Evolutionary conservation across 2,888 invertebrate species (phyloP), one percentile per base, ranked within the genome.

Genomic region (Drosophila engyochracea): DNA sequence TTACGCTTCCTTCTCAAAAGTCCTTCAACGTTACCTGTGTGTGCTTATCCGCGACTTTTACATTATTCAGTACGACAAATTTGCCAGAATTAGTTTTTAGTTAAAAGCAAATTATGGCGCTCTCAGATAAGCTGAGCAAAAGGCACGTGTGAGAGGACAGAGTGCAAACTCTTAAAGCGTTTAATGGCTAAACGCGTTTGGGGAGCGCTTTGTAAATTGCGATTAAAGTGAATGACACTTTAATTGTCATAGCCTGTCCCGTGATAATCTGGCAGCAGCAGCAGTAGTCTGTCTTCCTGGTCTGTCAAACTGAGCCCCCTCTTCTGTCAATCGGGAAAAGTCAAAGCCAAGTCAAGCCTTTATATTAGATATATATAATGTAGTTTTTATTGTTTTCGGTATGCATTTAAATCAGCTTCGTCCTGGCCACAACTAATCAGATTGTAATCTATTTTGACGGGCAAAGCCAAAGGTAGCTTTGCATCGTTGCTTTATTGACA

Each of bases 51-150:
- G 33, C 57, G 44, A 35, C 53, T 59, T 51, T 53, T 85, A 70
- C 90, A 89, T 86, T 83, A 90, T 90, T 89, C 76, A 84, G 60
- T 53, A 74, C 73, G 84, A 86, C 86, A 90, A 87, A 87, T 87
- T 87, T 80, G 84, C 69, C 76, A 70, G 74, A 86, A 89, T 90
- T 86, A 87, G 87, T 87, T 87, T 90, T 89, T 83, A 85, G 89
- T 88, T 88, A 76, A 90, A 88, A 83, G 89, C 90, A 87, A 89
- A 85, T 85, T 89, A 89, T 87, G 90, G 64, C 83, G 77, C 80
- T 59, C 61, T 41, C 76, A 82, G 77, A 79, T 79, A 76, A 76
- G 65, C 79, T 51, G 28, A 33, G 49, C 72, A 39, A 52, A 63
- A 54, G 61, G 19, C 66, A 44, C 66, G 55, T 58, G 58, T 63